A percentile compares a stretch with the other conserved stretches of the same genome.
phyloP scores from a whole-genome alignment of 23 tunicate genomes.

The Halocynthia roretzi region DNA sequence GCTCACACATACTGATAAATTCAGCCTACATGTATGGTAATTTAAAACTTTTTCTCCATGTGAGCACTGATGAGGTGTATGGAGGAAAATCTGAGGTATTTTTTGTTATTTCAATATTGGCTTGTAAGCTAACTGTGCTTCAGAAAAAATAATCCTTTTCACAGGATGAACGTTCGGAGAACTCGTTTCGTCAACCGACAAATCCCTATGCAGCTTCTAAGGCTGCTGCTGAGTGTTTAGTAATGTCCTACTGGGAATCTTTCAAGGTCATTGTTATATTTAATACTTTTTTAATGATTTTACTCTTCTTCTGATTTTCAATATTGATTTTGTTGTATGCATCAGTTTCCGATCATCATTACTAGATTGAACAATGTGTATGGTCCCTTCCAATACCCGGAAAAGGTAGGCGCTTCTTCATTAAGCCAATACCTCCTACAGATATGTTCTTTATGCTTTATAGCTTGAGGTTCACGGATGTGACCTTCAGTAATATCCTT shows the following conservation, averaged over 20 bases:
- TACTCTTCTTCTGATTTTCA: neutral
- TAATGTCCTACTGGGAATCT: neutral
- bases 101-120: no score
- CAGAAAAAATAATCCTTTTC: no score
- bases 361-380: constrained; percentile 5
- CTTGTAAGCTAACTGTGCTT: no score
- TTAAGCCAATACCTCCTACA: no score
- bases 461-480: no score
- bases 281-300: no score
- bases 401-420: neutral
- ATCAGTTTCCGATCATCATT: neutral
- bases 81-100: constrained; percentile 2
- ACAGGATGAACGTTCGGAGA: neutral
- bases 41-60: neutral
- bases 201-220: constrained; percentile 9
- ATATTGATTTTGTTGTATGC: neutral
- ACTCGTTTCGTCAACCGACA: constrained; percentile 3
- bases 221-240: constrained; percentile 5
- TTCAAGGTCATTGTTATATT: neutral
- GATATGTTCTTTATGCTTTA: no score
- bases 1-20: constrained; percentile 2
- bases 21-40: neutral
- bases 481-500: no score
- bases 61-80: constrained; percentile 4
- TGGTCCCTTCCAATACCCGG: constrained; percentile 3